Evolutionary conservation across 2,888 invertebrate species (phyloP).

Genomic region (Lampropteryx suffumata): DNA sequence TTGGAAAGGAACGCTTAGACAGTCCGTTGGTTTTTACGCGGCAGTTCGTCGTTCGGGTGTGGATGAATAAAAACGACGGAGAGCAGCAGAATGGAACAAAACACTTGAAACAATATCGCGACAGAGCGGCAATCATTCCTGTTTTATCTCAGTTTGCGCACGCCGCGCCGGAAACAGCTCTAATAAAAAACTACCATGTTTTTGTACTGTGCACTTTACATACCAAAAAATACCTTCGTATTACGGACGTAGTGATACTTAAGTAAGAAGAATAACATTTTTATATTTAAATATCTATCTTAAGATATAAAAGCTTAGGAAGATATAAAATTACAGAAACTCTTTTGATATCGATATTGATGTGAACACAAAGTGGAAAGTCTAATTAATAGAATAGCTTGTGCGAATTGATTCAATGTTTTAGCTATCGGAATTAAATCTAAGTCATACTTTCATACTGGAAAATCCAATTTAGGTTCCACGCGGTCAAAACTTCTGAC

Average conservation of each 20-base stretch:
- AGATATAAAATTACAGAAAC: too few relatives aligned
- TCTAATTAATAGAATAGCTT: too few relatives aligned
- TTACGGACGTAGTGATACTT: slow-evolving; percentile 16
- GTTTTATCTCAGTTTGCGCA: slow-evolving; percentile 81
- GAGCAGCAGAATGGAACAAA: slow-evolving; percentile 69
- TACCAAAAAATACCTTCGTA: slow-evolving; percentile 29
- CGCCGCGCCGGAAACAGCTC: slow-evolving; percentile 72
- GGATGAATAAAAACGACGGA: slow-evolving; percentile 62
- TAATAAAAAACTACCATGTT: slow-evolving; percentile 76
- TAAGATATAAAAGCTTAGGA: too few relatives aligned
- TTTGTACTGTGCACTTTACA: slow-evolving; percentile 37
- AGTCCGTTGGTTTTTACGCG: slow-evolving; percentile 50
- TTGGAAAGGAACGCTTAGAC: slow-evolving; percentile 48
- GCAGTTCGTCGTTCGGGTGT: slow-evolving; percentile 56
- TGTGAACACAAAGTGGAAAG: not conserved
- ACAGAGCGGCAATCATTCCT: slow-evolving; percentile 78
- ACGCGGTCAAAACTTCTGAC: slow-evolving; percentile 32
- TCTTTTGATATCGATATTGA: not conserved
- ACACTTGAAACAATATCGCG: slow-evolving; percentile 78
- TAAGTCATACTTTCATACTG: slow-evolving; percentile 19
- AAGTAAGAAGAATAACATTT: too few relatives aligned
- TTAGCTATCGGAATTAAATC: not conserved
- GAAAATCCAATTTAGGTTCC: slow-evolving; percentile 30
- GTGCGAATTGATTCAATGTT: not conserved
- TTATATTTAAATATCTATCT: too few relatives aligned